Conservation (phyloP, 2,797 vertebrate species). For the Benthosema pterotum region DNA sequence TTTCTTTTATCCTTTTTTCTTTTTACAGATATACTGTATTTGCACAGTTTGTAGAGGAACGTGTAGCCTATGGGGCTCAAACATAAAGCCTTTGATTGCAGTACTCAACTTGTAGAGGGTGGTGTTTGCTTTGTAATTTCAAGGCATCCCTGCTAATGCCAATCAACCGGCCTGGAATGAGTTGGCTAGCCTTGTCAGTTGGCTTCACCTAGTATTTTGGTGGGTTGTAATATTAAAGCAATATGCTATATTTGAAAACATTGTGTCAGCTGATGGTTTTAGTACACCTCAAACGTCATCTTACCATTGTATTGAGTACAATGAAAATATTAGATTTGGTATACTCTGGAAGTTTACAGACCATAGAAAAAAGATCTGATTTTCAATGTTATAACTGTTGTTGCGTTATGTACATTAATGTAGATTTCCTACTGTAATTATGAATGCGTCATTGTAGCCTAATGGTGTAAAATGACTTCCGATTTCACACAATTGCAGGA, state of each 20-base stretch:
- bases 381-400: not conserved
- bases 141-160: not conserved
- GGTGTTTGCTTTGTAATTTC: not conserved
- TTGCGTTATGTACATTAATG: conserved; percentile 18
- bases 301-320: conserved; percentile 19
- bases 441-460: conserved; percentile 40
- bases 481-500: not conserved
- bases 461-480: conserved; percentile 25
- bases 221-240: conserved; percentile 61
- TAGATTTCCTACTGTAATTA: conserved; percentile 33
- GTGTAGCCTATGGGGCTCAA: conserved; percentile 43
- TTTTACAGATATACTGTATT: conserved; percentile 50
- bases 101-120: not conserved
- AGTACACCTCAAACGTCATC: conserved; percentile 30
- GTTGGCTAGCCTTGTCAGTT: conserved; percentile 20
- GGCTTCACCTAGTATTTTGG: conserved; percentile 56
- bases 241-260: conserved; percentile 52
- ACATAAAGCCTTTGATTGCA: conserved; percentile 21
- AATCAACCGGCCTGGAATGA: not conserved
- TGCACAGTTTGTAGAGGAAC: conserved; percentile 57
- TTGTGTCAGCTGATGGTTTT: conserved; percentile 39
- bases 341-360: conserved; percentile 4
- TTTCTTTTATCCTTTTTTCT: too few relatives aligned
- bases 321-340: conserved; percentile 14
- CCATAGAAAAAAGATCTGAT: conserved; percentile 5